Evolutionary conservation across 2,888 invertebrate genomes (phyloP), one percentile per base, ranked within the genome.

Genomic region (Cloeon dipterum): DNA sequence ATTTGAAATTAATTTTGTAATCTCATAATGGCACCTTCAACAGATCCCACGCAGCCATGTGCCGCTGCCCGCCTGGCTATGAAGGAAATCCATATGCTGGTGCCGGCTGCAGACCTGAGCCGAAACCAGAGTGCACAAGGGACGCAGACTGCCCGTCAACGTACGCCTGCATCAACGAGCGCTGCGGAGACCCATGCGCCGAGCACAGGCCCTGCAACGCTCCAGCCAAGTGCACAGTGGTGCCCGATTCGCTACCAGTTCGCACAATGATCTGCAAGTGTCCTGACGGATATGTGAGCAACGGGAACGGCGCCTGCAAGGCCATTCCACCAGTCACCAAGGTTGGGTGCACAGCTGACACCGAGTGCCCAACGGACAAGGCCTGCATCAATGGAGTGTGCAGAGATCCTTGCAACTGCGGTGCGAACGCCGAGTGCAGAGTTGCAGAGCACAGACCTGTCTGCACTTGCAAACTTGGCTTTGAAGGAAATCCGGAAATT

Each of bases 211-310:
- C 88, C 3, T 89, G 89, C 52, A 66, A 70, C 32, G 63, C 66
- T 37, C 83, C 85, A 23, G 74, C 86, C 0, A 68, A 68, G 43
- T 88, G 88, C 50, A 70, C 74, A 55, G 83, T 85, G 0, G 68
- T 81, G 18, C 70, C 76, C 2, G 50, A 52, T 40, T 79, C 85
- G 4, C 55, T 75, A 19, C 85, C 88, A 0, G 77, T 86, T 5
- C 67, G 86, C 42, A 85, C 86, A 1, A 82, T 88, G 78, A 68
- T 83, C 25, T 89, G 88, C 52, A 70, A 82, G 3, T 89, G 89
- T 48, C 82, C 86, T 19, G 77, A 79, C 36, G 88, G 88, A 14
- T 86, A 82, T 48, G 70, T 83, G 3, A 82, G 78, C 55, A 76
- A 74, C 44, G 85, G 83, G 38, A 73, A 71, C 44, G 82, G 82